These are phyloP conservation scores for Chloropsis cyanopogon DNA, from an alignment of 2,113 vertebrate genomes.

Conservation along the genomic window DNA sequence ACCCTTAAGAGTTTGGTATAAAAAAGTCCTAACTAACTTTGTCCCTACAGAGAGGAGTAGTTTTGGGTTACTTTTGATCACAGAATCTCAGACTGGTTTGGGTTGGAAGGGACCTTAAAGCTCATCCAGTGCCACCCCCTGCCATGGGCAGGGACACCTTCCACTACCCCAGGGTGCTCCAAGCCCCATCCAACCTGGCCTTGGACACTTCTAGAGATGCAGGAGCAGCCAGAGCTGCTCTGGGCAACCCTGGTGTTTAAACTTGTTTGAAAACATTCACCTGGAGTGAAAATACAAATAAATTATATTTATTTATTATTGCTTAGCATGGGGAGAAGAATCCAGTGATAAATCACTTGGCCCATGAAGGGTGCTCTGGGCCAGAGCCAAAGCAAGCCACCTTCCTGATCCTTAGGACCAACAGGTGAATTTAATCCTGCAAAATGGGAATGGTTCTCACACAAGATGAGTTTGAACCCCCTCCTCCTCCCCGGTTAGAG, in stretches of 20 bases:
- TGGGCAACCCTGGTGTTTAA: background rate
- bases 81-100: background rate
- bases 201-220: background rate
- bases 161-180: background rate
- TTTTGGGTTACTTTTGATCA: background rate
- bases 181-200: background rate
- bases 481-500: background rate
- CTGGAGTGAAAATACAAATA: background rate
- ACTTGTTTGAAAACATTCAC: background rate
- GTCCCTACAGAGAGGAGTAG: background rate
- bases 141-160: background rate
- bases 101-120: background rate
- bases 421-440: background rate
- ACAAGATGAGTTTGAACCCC: background rate
- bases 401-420: background rate
- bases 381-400: background rate
- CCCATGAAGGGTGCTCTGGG: background rate
- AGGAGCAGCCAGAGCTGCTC: background rate
- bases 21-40: rapidly evolving
- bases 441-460: background rate
- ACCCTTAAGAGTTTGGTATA: background rate
- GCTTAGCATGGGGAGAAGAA: background rate
- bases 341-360: background rate
- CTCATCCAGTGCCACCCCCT: background rate
- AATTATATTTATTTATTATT: background rate